phyloP scores from a whole-genome alignment of 2,113 vertebrate species.

The Rafetus swinhoei region DNA sequence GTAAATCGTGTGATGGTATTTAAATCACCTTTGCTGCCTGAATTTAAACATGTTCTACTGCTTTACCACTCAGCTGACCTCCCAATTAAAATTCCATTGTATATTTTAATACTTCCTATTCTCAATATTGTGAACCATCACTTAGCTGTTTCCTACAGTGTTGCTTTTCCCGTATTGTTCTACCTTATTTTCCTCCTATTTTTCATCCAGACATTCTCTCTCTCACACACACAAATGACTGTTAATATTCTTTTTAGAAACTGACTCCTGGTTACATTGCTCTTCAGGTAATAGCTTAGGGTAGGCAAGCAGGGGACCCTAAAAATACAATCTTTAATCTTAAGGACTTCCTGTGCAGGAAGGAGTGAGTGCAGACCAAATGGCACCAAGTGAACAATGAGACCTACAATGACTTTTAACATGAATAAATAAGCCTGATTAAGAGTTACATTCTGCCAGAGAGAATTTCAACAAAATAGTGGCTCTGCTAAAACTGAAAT shows the following conservation, averaged over 20 bases:
- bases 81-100: conserved; percentile 4
- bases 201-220: conserved; percentile 60
- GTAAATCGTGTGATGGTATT: conserved; percentile 19
- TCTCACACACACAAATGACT: conserved; percentile 25
- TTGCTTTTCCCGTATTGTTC: conserved; percentile 36
- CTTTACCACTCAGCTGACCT: conserved; percentile 14
- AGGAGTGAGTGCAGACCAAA: conserved; percentile 77
- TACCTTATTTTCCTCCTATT: conserved; percentile 68
- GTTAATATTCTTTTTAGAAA: conserved; percentile 72
- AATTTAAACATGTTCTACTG: background rate
- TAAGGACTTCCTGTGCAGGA: conserved; percentile 82
- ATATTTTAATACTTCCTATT: background rate
- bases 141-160: conserved; percentile 37
- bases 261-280: conserved; percentile 53
- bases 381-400: conserved; percentile 73
- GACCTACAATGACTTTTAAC: conserved; percentile 64
- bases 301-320: conserved; percentile 70
- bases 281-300: conserved; percentile 67
- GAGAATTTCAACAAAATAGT: conserved; percentile 44
- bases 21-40: background rate
- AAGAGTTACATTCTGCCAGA: conserved; percentile 65
- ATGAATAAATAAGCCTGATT: conserved; percentile 77
- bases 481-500: conserved; percentile 48
- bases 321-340: conserved; percentile 82
- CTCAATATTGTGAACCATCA: conserved; percentile 18